Percentiles rank a stretch among this genome's conserved stretches.
Evolutionary conservation across 2,113 vertebrate species (phyloP).

Genomic region (Gavia stellata): DNA sequence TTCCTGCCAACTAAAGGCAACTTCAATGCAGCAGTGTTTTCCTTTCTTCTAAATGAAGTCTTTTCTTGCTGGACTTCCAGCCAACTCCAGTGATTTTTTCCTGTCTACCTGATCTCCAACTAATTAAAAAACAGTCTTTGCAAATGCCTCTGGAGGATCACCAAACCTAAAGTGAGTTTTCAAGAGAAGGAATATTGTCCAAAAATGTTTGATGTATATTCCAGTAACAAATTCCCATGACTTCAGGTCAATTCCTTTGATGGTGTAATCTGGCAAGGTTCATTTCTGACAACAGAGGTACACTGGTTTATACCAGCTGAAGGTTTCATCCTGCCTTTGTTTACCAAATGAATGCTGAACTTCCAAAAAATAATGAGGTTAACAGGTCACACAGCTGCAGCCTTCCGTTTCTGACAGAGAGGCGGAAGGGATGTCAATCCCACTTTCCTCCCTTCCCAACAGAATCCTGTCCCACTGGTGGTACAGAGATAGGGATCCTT

Average conservation of each 20-base stretch:
- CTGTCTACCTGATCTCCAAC: not conserved
- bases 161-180: not conserved
- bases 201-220: not conserved
- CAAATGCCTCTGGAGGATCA: not conserved
- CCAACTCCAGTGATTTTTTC: not conserved
- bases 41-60: not conserved
- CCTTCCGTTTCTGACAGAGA: not conserved
- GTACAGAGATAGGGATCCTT: not conserved
- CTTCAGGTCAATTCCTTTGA: not conserved
- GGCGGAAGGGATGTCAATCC: not conserved
- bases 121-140: not conserved
- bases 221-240: not conserved
- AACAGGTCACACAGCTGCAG: not conserved
- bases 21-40: not conserved
- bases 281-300: not conserved
- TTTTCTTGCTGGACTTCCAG: not conserved
- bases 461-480: not conserved
- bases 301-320: not conserved
- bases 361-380: not conserved
- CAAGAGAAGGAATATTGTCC: not conserved
- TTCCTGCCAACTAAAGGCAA: not conserved
- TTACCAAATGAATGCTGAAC: not conserved
- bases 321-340: not conserved
- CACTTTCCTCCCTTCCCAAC: not conserved
- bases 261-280: not conserved